Base-by-base conservation (phyloP, 2,888 invertebrate genomes). In the Eubasilissa splendida region DNA sequence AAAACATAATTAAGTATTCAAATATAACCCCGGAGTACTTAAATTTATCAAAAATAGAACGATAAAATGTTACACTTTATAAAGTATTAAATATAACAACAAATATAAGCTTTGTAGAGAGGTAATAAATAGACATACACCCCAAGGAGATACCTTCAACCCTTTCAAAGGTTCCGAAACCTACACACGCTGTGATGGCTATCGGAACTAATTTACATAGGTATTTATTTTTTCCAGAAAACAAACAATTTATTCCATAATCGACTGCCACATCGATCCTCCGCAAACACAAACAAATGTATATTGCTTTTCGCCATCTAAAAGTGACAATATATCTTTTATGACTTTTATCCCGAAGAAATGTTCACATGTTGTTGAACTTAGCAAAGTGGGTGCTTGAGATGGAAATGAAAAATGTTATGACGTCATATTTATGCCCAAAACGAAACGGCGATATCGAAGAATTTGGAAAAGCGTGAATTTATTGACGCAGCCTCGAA, bases 401-500 rank as follows among this genome's bases (percentile, higher is more conserved):
- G 70, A 70, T 53, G 14, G 71, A 53, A 54, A 71, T 71, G 71
- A 56, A 71, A 71, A 56, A 71, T 68, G 50, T 65, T 52, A 68
- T 52, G 14, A 42, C 65, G 71, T 42, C 54, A 58, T 77, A 77
- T 78, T 78, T 78, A 71, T 71, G 52, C 58, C n/a, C 58, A 9
- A 54, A 71, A 54, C 58, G 56, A 42, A 65, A 65, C 65, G 65
- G 33, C 12, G 54, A 56, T 73, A 68, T 58, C 22, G 42, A 22
- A n/a, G n/a, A 73, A 58, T 33, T 58, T 50, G 8, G 42, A n/a
- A 65, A 56, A 42, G 56, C 42, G 71, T 31, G 63, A 77, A 82
- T 82, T 82, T 82, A 82, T 76, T 65, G 82, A 50, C 79, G 73
- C 65, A 9, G 8, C 59, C 76, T 22, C 53, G 14, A 66, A 80